Percentiles rank a stretch among this genome's conserved stretches.
These are phyloP conservation scores for Thera britannica DNA, from an alignment of 2,888 invertebrate species.

Conservation along the genomic window DNA sequence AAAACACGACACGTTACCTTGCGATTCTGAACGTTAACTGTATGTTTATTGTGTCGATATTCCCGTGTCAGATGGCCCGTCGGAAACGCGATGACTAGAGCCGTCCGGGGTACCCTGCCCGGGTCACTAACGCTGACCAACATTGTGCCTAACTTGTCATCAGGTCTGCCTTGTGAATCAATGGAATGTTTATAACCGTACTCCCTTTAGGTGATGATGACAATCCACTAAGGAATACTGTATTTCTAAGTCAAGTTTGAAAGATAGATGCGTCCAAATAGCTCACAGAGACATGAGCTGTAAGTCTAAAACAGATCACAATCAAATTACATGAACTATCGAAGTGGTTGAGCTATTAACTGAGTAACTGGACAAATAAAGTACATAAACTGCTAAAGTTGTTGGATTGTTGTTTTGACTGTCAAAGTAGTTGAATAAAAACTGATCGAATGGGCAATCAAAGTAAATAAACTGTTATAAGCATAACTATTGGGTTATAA, in stretches of 20 bases:
- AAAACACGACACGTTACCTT: background rate
- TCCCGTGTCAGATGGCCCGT: constrained; percentile 66
- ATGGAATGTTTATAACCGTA: constrained; percentile 54
- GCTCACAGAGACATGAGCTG: too few relatives aligned
- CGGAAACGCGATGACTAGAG: constrained; percentile 84
- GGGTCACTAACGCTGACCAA: constrained; percentile 70
- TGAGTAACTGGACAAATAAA: too few relatives aligned
- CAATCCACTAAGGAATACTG: constrained; percentile 32
- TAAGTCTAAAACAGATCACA: too few relatives aligned
- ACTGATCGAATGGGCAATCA: too few relatives aligned
- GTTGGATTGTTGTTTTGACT: too few relatives aligned
- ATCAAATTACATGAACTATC: too few relatives aligned
- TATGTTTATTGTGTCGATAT: constrained; percentile 49
- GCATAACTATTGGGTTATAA: too few relatives aligned
- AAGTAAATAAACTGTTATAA: too few relatives aligned
- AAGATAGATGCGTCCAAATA: too few relatives aligned
- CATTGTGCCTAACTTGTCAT: constrained; percentile 65
- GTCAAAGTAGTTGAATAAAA: too few relatives aligned
- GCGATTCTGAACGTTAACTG: constrained; percentile 29
- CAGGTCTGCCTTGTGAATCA: constrained; percentile 73
- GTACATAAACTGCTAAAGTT: too few relatives aligned
- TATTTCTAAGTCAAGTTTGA: background rate
- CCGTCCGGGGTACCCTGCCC: constrained; percentile 74
- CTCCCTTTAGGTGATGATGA: constrained; percentile 37
- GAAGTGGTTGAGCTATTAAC: too few relatives aligned